Evolutionary conservation across 1,140 invertebrate species (phyloP).

Genomic region (Lucilia sericata): DNA sequence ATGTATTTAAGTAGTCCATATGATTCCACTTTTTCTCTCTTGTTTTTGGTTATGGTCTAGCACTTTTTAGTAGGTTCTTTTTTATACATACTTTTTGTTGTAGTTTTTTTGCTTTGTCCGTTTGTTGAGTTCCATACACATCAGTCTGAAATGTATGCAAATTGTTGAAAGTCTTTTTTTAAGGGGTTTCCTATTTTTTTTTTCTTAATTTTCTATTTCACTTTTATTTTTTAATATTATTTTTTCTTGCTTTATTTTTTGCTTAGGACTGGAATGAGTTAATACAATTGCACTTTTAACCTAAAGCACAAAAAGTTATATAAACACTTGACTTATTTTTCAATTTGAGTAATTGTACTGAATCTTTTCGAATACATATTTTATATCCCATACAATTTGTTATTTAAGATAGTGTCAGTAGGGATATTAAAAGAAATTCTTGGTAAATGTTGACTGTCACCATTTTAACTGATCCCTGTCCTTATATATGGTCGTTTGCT

Average conservation of each 20-base stretch:
- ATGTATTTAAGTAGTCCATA: conserved; percentile 18
- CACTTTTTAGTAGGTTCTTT: conserved; percentile 14
- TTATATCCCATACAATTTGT: no score
- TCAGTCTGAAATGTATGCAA: conserved; percentile 1
- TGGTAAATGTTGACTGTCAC: no score
- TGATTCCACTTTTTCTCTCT: not conserved
- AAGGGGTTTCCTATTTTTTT: conserved; percentile 6
- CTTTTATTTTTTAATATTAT: not conserved
- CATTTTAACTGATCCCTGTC: not conserved
- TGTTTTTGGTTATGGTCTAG: not conserved
- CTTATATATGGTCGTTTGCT: not conserved
- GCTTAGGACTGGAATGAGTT: no score
- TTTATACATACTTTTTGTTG: not conserved
- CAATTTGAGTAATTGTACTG: no score
- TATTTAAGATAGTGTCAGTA: no score
- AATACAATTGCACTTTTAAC: no score
- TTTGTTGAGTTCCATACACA: not conserved
- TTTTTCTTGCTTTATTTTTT: not conserved
- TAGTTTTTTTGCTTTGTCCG: not conserved
- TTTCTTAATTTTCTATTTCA: not conserved
- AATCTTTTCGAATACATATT: no score
- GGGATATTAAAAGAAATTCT: no score
- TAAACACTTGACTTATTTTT: no score
- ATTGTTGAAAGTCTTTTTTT: not conserved
- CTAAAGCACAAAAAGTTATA: no score